Evolutionary conservation across 2,797 vertebrate genomes (phyloP), one percentile per base, ranked within the genome.

Genomic region (Eulemur coronatus): DNA sequence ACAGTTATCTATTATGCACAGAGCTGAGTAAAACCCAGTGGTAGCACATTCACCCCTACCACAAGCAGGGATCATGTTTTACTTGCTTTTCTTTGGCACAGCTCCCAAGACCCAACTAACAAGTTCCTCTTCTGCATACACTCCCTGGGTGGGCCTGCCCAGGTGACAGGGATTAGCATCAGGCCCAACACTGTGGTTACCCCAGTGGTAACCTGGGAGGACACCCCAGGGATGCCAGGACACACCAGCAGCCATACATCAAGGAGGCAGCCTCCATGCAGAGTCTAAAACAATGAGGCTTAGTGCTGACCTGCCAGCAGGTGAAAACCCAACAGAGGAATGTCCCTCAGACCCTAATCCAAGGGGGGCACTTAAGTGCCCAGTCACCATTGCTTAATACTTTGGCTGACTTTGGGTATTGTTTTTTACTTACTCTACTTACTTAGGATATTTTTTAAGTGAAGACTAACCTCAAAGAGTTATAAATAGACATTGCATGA

Each of bases 241-340:
- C 97, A 90, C 90, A 73, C 93, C 96, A 96, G 52, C 65, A 97
- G 96, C 94, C 97, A 96, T 57, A 95, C n/a, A 78, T 72, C 96
- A 96, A 96, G 96, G 96, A 63, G 14, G 52, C 13, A 38, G 17
- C n/a, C 84, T 84, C 59, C 0, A 1, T 5, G 28, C 24, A 52
- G 89, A 52, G 43, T 69, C 11, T 10, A 43, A 59, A 59, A 59
- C 57, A 59, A 28, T 59, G 57, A 43, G 57, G 38, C 15, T 63
- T 18, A 14, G 33, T 38, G 35, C 24, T 69, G 82, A 52, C 35
- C 24, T 41, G n/a, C 50, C 10, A 2, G 28, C 28, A n/a, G 35
- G 26, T 43, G 28, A 20, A 33, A n/a, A n/a, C 8, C 33, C 70
- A 46, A n/a, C 33, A 6, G 11, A 73, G 33, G 85, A 46, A 26